Conservation (phyloP, 2,888 invertebrate species). For the Liopterus haemorrhoidalis region DNA sequence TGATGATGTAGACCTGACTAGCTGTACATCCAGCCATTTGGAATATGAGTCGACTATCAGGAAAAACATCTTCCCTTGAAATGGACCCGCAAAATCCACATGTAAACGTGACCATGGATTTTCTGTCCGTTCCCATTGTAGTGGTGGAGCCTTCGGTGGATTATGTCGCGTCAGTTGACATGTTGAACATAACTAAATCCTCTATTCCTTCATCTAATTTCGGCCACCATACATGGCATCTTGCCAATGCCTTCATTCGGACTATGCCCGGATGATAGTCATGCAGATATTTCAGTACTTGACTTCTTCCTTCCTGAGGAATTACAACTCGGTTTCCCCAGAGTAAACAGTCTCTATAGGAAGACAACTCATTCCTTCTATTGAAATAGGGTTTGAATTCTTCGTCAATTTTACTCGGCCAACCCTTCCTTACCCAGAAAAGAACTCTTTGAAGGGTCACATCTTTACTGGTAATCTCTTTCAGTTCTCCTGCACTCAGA, state of each 20-base stretch:
- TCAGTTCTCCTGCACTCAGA: constrained; percentile 18
- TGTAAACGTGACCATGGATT: constrained; percentile 26
- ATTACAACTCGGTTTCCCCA: too few relatives aligned
- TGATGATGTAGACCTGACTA: constrained; percentile 18
- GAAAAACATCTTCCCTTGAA: constrained; percentile 26
- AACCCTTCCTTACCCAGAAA: constrained; percentile 13
- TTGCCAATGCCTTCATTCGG: constrained; percentile 1
- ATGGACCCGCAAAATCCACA: constrained; percentile 26
- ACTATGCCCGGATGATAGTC: constrained; percentile 22
- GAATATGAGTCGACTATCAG: constrained; percentile 31
- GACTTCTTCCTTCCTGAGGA: too few relatives aligned
- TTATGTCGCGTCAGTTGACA: constrained; percentile 18
- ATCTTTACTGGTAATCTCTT: constrained; percentile 13
- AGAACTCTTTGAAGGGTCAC: constrained; percentile 12
- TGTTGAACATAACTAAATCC: constrained; percentile 17
- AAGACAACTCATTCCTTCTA: too few relatives aligned
- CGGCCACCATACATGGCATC: constrained; percentile 12
- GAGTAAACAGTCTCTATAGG: too few relatives aligned
- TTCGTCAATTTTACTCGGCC: too few relatives aligned
- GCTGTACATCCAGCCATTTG: constrained; percentile 29
- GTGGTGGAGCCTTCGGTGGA: constrained; percentile 20
- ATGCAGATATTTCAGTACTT: too few relatives aligned
- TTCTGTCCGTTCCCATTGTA: constrained; percentile 22
- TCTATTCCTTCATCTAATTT: constrained; percentile 20
- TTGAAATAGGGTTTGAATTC: too few relatives aligned